Evolutionary conservation across 2,888 invertebrate genomes (phyloP), one percentile per base, ranked within the genome.

Genomic region (Macaria notata): DNA sequence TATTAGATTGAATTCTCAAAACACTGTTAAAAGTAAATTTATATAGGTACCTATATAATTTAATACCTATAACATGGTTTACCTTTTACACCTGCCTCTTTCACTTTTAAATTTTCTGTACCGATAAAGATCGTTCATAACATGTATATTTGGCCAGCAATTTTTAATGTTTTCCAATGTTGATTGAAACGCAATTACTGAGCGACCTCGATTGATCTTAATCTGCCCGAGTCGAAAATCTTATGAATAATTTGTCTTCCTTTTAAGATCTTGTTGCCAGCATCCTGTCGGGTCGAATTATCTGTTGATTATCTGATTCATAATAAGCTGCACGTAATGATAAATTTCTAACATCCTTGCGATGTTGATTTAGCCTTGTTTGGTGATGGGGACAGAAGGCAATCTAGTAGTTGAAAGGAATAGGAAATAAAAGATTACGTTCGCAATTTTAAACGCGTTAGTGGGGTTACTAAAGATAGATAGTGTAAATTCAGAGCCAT

Each of bases 161-260:
- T 46, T 4, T 46, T 41, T n/a, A 31, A 9, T 49, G 8, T 9
- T 49, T 31, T 49, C 31, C n/a, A 19, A 31, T 45, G 44, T 7
- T 44, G 36, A 44, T 50, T 44, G 43, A 38, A 50, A 79, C 76
- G 75, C 70, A 65, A 66, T 71, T 72, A 76, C 72, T 67, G 63
- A 56, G 46, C 60, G 78, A 68, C 83, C 83, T 81, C 73, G 71
- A 70, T 65, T 47, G 75, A 78, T 79, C 69, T 65, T 71, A 79
- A 81, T 82, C 80, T 58, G 51, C 38, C 52, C 66, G 68, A 67
- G 63, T 76, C 71, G 61, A 76, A 80, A 78, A 76, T 75, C 65
- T 72, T 68, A 73, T 72, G 70, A 75, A 79, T 77, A 75, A 77
- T 75, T 72, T 76, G 73, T 75, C 77, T 75, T 71, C 69, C 68